These are phyloP conservation scores for Cyanoramphus novaezelandiae DNA, from an alignment of 2,113 vertebrate genomes.

Conservation along the genomic window DNA sequence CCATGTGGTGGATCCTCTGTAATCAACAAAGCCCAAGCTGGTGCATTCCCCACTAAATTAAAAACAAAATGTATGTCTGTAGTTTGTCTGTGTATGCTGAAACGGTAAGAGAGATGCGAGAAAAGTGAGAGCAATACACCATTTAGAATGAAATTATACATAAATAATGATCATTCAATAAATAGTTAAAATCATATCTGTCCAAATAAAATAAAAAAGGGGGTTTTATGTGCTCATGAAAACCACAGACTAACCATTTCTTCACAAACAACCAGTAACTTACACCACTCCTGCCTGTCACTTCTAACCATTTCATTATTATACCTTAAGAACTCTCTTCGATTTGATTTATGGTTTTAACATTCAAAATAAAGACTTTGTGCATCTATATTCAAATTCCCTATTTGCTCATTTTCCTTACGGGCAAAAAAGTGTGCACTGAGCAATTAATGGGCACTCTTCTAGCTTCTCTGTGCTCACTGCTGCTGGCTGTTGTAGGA, in stretches of 20 bases:
- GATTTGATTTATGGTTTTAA: not conserved
- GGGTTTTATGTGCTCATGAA: not conserved
- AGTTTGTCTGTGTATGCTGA: not conserved
- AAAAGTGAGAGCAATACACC: not conserved
- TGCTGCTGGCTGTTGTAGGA: not conserved
- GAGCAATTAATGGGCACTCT: not conserved
- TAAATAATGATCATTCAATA: not conserved
- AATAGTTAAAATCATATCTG: not conserved
- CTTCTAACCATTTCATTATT: not conserved
- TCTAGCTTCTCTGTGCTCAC: not conserved
- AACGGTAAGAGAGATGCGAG: not conserved
- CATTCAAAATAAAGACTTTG: not conserved
- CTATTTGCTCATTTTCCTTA: not conserved
- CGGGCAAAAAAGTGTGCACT: not conserved
- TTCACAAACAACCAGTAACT: not conserved
- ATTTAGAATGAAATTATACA: not conserved
- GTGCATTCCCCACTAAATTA: not conserved
- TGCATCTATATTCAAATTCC: not conserved
- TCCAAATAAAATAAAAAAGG: not conserved
- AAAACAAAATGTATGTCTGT: not conserved
- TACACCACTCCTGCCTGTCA: not conserved
- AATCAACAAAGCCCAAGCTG: not conserved
- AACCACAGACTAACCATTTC: not conserved
- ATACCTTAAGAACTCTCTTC: not conserved
- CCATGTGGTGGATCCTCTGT: not conserved